Percentiles rank a stretch among this genome's conserved stretches.
Evolutionary conservation across 1,140 invertebrate genomes (phyloP).

Genomic region (Pachyrhynchus sulphureomaculatus): DNA sequence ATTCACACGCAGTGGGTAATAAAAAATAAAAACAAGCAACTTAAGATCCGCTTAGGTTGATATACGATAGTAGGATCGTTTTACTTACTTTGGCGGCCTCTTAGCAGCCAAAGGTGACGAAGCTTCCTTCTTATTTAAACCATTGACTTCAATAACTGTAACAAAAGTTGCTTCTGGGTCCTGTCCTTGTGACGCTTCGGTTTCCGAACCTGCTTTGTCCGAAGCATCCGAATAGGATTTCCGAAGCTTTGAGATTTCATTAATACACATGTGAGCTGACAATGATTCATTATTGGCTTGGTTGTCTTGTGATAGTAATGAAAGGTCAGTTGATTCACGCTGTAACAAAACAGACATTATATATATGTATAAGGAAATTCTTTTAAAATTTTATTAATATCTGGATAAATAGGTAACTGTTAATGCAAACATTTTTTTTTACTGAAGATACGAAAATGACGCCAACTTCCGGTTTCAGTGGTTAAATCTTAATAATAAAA

Average conservation of each 20-base stretch:
- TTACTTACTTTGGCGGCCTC: constrained; percentile 48
- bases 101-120: constrained; percentile 36
- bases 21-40: too few species aligned
- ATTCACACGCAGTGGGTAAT: too few species aligned
- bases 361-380: background rate
- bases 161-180: constrained; percentile 73
- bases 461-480: too few species aligned
- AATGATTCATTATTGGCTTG: constrained; percentile 51
- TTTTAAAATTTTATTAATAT: background rate
- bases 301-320: constrained; percentile 43
- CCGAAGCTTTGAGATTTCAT: constrained; percentile 61
- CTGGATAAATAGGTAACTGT: too few species aligned
- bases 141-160: constrained; percentile 86
- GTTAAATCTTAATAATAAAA: too few species aligned
- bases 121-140: constrained; percentile 54
- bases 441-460: too few species aligned
- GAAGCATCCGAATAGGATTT: constrained; percentile 45
- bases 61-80: too few species aligned
- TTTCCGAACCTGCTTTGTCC: constrained; percentile 53
- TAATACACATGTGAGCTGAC: constrained; percentile 64
- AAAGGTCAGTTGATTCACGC: constrained; percentile 26
- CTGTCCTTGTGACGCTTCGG: constrained; percentile 46
- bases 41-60: too few species aligned
- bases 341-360: background rate
- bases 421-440: too few species aligned